These are phyloP conservation scores for Amblyraja radiata DNA, from an alignment of 2,797 vertebrate genomes.

Conservation along the genomic window DNA sequence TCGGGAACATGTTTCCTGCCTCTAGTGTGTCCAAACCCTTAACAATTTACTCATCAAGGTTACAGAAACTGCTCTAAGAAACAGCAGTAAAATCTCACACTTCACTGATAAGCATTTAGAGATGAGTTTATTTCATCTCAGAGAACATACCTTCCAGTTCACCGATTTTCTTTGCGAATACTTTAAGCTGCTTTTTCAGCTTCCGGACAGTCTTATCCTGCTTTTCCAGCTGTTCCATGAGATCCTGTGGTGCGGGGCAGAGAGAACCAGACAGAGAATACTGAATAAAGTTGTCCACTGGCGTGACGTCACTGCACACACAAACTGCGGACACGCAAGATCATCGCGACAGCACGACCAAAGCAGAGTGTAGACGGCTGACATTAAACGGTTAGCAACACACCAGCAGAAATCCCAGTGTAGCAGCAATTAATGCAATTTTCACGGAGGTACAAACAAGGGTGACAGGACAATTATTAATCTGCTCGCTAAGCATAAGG, in stretches of 20 bases:
- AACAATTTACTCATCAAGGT: neutral
- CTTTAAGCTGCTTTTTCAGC: constrained; percentile 95
- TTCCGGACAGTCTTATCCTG: constrained; percentile 95
- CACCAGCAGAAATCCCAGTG: neutral
- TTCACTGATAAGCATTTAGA: neutral
- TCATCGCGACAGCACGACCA: neutral
- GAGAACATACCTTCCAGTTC: constrained; percentile 81
- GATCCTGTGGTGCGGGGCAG: constrained; percentile 65
- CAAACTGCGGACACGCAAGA: neutral
- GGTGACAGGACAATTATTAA: neutral
- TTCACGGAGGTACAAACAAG: neutral
- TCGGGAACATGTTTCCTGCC: too few relatives aligned
- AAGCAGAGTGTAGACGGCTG: neutral
- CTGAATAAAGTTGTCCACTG: neutral
- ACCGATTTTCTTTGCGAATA: constrained; percentile 93
- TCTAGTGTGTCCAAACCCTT: too few relatives aligned
- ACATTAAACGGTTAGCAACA: neutral
- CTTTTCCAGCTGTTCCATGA: constrained; percentile 96
- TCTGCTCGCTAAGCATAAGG: neutral
- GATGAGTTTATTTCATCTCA: neutral
- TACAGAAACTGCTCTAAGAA: neutral
- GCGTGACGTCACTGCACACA: neutral
- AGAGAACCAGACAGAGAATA: neutral
- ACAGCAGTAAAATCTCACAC: neutral
- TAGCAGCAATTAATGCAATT: neutral